A percentile compares a stretch with the other conserved stretches of the same genome.
phyloP scores from a whole-genome alignment of 2,797 vertebrate genomes.

The Onychomys leucogaster region DNA sequence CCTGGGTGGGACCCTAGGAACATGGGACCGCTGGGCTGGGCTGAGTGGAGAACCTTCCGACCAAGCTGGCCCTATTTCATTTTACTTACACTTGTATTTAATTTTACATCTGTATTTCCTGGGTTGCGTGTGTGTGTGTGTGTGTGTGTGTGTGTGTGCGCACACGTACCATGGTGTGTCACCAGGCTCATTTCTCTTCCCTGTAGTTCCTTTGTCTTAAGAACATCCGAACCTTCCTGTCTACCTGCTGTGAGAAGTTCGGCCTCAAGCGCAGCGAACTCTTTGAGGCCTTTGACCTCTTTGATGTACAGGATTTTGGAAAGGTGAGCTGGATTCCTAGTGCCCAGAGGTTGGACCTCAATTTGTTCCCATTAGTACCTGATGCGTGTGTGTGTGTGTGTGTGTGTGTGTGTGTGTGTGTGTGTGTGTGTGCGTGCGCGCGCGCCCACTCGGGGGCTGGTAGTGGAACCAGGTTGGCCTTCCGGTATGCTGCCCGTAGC shows the following conservation, averaged over 20 bases:
- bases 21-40: too few relatives aligned
- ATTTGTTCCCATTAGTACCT: background rate
- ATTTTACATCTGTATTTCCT: background rate
- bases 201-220: constrained; percentile 94
- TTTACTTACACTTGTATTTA: background rate
- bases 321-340: constrained; percentile 88
- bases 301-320: constrained; percentile 94
- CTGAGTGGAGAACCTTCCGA: too few relatives aligned
- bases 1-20: too few relatives aligned
- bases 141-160: background rate
- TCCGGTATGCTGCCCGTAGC: too few relatives aligned
- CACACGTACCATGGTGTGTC: background rate
- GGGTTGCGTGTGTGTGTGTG: background rate
- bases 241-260: constrained; percentile 91
- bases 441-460: background rate
- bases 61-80: background rate
- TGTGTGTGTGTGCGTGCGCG: background rate
- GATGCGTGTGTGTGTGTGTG: background rate
- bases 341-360: background rate
- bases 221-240: constrained; percentile 94
- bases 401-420: background rate
- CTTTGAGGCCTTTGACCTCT: constrained; percentile 95
- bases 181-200: background rate
- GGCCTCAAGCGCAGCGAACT: constrained; percentile 92
- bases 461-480: background rate